Conservation (phyloP, 2,113 vertebrate species). For the Crypturellus undulatus region DNA sequence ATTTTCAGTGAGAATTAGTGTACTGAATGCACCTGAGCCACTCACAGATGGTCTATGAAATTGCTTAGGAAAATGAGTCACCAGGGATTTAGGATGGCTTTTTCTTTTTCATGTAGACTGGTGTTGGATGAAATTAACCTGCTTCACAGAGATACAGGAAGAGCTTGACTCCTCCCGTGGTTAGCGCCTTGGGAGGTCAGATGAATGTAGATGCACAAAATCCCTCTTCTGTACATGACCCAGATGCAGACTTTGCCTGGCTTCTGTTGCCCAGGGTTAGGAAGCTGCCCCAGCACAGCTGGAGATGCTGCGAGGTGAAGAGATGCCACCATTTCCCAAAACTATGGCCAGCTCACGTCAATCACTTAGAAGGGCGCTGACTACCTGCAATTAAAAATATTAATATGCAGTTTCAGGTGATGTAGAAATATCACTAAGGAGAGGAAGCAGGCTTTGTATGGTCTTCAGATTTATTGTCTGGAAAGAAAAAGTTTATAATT, state of each 20-base stretch:
- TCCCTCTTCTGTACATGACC: neutral
- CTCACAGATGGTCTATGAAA: neutral
- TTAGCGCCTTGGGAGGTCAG: neutral
- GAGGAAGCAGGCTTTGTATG: neutral
- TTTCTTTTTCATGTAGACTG: neutral
- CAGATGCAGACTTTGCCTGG: neutral
- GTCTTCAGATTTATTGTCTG: slow-evolving; percentile 15
- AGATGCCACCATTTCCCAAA: neutral
- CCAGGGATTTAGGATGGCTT: neutral
- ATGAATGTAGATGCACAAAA: neutral
- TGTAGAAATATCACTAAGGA: neutral
- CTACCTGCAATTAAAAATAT: neutral
- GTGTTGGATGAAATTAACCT: neutral
- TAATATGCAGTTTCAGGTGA: neutral
- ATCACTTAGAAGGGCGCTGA: neutral
- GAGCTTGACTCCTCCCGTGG: neutral
- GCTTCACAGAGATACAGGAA: neutral
- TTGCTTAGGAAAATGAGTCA: neutral
- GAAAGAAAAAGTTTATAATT: neutral
- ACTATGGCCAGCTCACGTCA: neutral
- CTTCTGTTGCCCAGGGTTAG: neutral
- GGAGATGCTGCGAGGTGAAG: neutral
- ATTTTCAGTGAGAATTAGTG: neutral
- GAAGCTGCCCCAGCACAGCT: neutral
- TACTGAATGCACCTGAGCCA: neutral